Evolutionary conservation across 1,140 invertebrate species (phyloP).

Genomic region (Drosophila erecta): DNA sequence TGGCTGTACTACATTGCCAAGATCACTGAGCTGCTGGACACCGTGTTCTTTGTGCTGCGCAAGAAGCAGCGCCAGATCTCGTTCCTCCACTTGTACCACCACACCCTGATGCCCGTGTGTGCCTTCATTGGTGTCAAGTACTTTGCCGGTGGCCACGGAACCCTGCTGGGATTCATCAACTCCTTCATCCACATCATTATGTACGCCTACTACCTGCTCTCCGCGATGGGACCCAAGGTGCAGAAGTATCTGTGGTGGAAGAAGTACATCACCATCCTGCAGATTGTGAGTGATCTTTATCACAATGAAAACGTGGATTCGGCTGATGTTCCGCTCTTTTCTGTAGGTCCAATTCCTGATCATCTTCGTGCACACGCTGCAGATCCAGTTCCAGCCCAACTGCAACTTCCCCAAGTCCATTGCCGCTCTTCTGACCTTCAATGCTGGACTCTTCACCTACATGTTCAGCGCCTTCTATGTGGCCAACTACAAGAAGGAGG

Average conservation of each 20-base stretch:
- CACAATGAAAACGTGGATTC: neutral
- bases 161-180: slow-evolving; percentile 93
- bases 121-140: slow-evolving; percentile 95
- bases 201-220: slow-evolving; percentile 93
- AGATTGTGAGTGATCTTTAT: slow-evolving; percentile 88
- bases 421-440: slow-evolving; percentile 88
- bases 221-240: slow-evolving; percentile 92
- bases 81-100: slow-evolving; percentile 91
- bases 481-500: slow-evolving; percentile 88
- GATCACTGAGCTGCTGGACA: slow-evolving; percentile 88
- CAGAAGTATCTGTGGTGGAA: slow-evolving; percentile 97
- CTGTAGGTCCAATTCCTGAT: slow-evolving; percentile 92
- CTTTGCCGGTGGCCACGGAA: slow-evolving; percentile 91
- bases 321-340: neutral
- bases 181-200: slow-evolving; percentile 91
- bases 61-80: slow-evolving; percentile 91
- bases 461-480: slow-evolving; percentile 94
- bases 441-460: slow-evolving; percentile 92
- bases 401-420: slow-evolving; percentile 90
- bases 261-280: slow-evolving; percentile 93
- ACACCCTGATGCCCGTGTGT: slow-evolving; percentile 89
- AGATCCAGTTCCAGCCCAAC: slow-evolving; percentile 86
- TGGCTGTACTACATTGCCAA: slow-evolving; percentile 89
- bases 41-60: slow-evolving; percentile 93
- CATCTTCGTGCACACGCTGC: slow-evolving; percentile 89